Percentiles rank a stretch among this genome's conserved stretches.
Evolutionary conservation across 2,888 invertebrate species (phyloP).

Genomic region (Neoitamus cyanurus): DNA sequence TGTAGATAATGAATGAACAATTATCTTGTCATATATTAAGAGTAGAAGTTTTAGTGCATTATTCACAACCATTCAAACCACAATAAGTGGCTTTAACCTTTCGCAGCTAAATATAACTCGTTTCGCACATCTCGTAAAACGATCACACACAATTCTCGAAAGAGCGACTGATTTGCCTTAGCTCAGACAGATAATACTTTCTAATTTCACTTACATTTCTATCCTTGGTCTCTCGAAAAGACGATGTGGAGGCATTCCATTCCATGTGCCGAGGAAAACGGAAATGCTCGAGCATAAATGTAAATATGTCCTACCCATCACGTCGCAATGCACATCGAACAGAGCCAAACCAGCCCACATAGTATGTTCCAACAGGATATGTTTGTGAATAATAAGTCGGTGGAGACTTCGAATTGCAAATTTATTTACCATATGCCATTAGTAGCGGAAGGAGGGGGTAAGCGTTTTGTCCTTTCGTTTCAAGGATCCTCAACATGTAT

Average conservation of each 20-base stretch:
- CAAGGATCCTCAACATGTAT: neutral
- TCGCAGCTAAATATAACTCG: neutral
- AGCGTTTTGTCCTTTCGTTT: neutral
- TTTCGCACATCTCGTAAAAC: neutral
- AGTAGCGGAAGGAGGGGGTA: neutral
- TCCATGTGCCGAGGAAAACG: neutral
- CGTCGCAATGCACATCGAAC: neutral
- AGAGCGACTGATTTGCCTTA: neutral
- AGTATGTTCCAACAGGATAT: neutral
- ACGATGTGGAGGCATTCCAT: neutral
- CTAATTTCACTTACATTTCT: neutral
- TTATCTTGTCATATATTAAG: too few relatives aligned
- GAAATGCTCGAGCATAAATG: neutral
- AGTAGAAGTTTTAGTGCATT: too few relatives aligned
- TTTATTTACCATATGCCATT: neutral
- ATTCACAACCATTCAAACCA: too few relatives aligned
- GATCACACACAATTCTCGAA: neutral
- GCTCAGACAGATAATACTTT: neutral
- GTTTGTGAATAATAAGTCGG: neutral
- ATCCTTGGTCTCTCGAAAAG: neutral
- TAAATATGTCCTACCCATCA: neutral
- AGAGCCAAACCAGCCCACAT: neutral
- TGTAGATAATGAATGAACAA: too few relatives aligned
- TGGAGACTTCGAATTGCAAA: neutral
- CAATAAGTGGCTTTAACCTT: neutral